Evolutionary conservation across 2,113 vertebrate genomes (phyloP).

Genomic region (Tenebrosternarchus preto): DNA sequence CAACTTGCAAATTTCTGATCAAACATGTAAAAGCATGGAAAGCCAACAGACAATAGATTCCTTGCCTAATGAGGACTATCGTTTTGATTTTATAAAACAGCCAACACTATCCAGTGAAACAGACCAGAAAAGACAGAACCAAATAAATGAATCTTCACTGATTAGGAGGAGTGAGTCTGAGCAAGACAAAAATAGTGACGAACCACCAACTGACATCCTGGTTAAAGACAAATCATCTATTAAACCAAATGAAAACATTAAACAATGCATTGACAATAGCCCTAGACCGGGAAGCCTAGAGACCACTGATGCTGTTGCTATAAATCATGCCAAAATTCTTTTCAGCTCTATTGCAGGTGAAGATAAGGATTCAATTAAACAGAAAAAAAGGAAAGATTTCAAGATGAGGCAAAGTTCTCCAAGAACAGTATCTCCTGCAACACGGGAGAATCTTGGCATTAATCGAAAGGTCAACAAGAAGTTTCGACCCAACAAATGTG

Average conservation of each 20-base stretch:
- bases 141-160: slow-evolving; percentile 52
- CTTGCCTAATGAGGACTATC: slow-evolving; percentile 26
- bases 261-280: slow-evolving; percentile 56
- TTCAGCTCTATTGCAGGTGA: slow-evolving; percentile 52
- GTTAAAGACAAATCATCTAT: slow-evolving; percentile 63
- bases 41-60: slow-evolving; percentile 55
- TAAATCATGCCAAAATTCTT: slow-evolving; percentile 60
- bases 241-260: slow-evolving; percentile 63
- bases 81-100: slow-evolving; percentile 47
- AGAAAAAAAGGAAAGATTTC: slow-evolving; percentile 82
- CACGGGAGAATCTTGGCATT: slow-evolving; percentile 80
- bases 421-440: slow-evolving; percentile 69
- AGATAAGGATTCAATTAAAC: slow-evolving; percentile 67
- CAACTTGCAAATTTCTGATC: slow-evolving; percentile 51
- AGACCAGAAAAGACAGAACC: slow-evolving; percentile 57
- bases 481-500: slow-evolving; percentile 69
- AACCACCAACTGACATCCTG: slow-evolving; percentile 58
- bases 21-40: slow-evolving; percentile 54
- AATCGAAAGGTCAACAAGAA: slow-evolving; percentile 81
- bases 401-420: slow-evolving; percentile 69
- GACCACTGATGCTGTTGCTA: slow-evolving; percentile 63
- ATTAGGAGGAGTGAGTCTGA: slow-evolving; percentile 59
- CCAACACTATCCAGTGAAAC: slow-evolving; percentile 50
- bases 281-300: slow-evolving; percentile 48
- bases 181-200: slow-evolving; percentile 54